Conservation (phyloP, 2,113 vertebrate genomes). For the Oryzias celebensis region DNA sequence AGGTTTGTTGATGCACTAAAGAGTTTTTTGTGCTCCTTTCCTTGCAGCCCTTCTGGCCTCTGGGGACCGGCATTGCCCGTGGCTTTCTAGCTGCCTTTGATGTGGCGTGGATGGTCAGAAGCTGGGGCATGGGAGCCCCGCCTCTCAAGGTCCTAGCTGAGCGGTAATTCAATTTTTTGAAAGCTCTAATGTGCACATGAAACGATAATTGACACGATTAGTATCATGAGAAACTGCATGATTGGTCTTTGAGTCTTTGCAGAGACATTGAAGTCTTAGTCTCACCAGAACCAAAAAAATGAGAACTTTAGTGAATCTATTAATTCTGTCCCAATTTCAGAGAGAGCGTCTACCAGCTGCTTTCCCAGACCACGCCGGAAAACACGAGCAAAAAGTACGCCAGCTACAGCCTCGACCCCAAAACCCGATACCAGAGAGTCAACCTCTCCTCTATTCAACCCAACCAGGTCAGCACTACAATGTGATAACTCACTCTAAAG, state of each 20-base stretch:
- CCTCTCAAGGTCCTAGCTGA: conserved; percentile 87
- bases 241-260: no score
- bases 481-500: conserved; percentile 20
- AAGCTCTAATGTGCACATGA: not conserved
- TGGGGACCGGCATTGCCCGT: conserved; percentile 91
- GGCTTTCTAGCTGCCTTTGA: conserved; percentile 91
- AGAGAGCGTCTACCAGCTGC: conserved; percentile 89
- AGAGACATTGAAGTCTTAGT: not conserved
- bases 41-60: conserved; percentile 92
- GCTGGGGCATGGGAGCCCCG: conserved; percentile 80
- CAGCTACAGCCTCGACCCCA: conserved; percentile 86
- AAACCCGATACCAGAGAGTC: conserved; percentile 87
- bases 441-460: conserved; percentile 83
- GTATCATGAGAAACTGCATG: not conserved
- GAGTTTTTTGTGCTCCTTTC: not conserved
- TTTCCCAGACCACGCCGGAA: conserved; percentile 92
- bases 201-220: not conserved
- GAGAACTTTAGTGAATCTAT: not conserved
- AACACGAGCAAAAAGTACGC: conserved; percentile 88
- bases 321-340: conserved; percentile 59
- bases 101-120: conserved; percentile 91
- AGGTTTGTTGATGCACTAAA: not conserved
- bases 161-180: conserved; percentile 73
- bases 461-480: conserved; percentile 79
- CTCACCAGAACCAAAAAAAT: not conserved